A percentile compares a stretch with the other conserved stretches of the same genome.
Conservation (phyloP, 2,113 vertebrate genomes). For the Glaucidium brasilianum region DNA sequence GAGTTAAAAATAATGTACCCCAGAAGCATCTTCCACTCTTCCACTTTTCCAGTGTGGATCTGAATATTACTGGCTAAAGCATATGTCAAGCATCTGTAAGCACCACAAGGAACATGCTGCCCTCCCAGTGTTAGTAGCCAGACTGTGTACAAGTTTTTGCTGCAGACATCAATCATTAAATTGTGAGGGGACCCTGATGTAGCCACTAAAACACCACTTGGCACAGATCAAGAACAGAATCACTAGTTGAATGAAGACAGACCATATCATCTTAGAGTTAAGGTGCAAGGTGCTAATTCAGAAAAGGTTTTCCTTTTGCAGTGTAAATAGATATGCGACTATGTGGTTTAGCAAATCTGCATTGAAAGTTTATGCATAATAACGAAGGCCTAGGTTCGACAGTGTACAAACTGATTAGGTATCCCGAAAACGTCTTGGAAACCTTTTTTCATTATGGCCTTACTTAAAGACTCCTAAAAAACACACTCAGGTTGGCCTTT, state of each 20-base stretch:
- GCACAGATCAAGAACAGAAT: not conserved
- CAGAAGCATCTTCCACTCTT: rapidly evolving
- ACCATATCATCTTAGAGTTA: rapidly evolving
- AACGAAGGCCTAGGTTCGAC: too few species aligned
- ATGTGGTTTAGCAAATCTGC: not conserved
- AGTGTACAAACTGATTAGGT: rapidly evolving
- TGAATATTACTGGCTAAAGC: not conserved
- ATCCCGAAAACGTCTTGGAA: too few species aligned
- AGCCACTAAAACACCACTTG: not conserved
- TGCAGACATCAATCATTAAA: rapidly evolving
- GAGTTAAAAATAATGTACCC: too few species aligned
- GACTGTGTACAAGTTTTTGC: not conserved
- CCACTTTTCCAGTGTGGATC: rapidly evolving
- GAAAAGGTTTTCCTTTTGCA: too few species aligned
- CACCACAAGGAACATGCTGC: rapidly evolving
- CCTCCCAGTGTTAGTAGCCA: too few species aligned
- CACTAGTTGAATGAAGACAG: rapidly evolving
- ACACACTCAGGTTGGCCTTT: too few species aligned
- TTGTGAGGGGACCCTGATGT: rapidly evolving
- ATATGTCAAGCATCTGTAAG: rapidly evolving
- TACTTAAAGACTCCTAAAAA: not conserved
- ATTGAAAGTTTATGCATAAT: rapidly evolving
- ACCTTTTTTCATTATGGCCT: rapidly evolving
- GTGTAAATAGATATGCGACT: not conserved
- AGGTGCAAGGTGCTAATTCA: not conserved